Evolutionary conservation across 1,140 invertebrate genomes (phyloP), one percentile per base, ranked within the genome.

Genomic region (Phocides pigmalion): DNA sequence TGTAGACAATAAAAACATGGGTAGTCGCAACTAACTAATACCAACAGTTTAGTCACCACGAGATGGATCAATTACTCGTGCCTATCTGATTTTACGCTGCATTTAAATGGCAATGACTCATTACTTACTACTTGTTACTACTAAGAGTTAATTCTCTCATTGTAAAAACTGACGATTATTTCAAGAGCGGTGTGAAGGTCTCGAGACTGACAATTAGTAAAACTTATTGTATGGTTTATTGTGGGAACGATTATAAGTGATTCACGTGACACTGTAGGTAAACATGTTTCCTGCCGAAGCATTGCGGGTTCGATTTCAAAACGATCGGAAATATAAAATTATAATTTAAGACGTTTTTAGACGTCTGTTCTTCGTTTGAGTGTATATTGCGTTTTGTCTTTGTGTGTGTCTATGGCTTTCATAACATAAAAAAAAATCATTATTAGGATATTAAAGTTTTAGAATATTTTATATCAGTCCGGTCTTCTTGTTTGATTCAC

Each of bases 81-180:
- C 37, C 0, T 56, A 56, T 56, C 53, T 41, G 53, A 56, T 56
- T 56, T 56, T 56, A 56, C 53, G 53, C 37, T 56, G 53, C 53
- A 42, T 56, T 56, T 39, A 56, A 56, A 42, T 56, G 19, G n/a
- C 28, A 15, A 12, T 56, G 53, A 56, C 37, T 56, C 53, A 42
- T 32, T 32, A 32, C 28, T 32, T 32, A 32, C 8, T 32, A 32
- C 28, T 32, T 42, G 39, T 19, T 25, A 41, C 51, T 56, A 22
- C 51, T 25, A 17, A 56, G 32, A 12, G 53, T 42, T 56, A 42
- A 44, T 56, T 39, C 35, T 56, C 53, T 42, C 14, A 44, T 56
- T 56, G 53, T 56, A 41, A 56, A 56, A 39, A 35, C 35, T 19
- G 37, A 39, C 12, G 35, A 4, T 56, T 28, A 41, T 42, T 56